Conservation (phyloP, 2,797 vertebrate genomes). For the Muscicapa comitata region DNA sequence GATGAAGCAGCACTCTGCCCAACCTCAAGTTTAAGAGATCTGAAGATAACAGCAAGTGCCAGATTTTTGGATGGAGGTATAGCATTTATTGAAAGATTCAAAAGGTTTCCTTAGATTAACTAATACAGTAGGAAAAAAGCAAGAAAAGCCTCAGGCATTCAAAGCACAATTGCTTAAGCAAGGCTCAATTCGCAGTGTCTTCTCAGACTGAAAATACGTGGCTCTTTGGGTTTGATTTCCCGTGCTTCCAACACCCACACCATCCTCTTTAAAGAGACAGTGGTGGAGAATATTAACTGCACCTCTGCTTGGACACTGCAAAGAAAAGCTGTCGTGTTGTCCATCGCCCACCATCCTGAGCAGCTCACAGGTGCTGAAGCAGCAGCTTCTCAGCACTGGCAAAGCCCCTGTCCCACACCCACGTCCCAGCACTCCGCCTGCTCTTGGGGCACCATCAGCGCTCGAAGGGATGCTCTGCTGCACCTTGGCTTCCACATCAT, state of each 20-base stretch:
- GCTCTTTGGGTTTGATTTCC: not conserved
- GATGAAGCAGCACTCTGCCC: not conserved
- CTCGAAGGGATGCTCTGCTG: accelerated
- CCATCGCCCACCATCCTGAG: accelerated
- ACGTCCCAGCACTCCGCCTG: accelerated
- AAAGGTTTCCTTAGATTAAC: not conserved
- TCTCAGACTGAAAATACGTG: accelerated
- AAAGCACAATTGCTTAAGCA: not conserved
- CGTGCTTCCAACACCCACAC: accelerated
- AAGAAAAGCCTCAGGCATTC: not conserved
- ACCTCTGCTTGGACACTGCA: not conserved
- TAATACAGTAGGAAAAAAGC: not conserved
- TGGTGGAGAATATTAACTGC: not conserved
- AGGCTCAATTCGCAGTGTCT: accelerated
- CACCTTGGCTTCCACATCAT: not conserved
- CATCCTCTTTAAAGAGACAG: too few relatives aligned
- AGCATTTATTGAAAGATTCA: not conserved
- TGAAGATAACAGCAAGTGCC: not conserved
- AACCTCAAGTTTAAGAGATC: not conserved
- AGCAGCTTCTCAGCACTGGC: not conserved
- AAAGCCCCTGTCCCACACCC: accelerated
- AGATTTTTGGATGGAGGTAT: not conserved
- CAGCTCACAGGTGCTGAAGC: not conserved
- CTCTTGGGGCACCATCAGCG: accelerated
- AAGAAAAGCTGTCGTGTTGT: accelerated